These are phyloP conservation scores for Ceriagrion tenellum DNA, from an alignment of 2,888 invertebrate genomes.

Conservation along the genomic window DNA sequence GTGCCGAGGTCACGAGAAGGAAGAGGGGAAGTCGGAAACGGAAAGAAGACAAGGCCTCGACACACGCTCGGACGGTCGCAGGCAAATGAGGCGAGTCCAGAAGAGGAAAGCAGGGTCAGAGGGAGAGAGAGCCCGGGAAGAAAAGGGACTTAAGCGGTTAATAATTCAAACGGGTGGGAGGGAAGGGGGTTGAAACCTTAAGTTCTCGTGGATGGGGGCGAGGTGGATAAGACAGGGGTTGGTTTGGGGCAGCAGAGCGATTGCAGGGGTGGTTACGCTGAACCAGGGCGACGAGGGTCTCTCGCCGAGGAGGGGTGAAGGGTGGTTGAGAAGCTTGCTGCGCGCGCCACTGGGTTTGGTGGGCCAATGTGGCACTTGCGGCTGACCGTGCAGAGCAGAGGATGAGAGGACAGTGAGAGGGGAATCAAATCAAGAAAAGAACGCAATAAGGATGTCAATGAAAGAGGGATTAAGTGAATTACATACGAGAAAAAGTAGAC, in stretches of 20 bases:
- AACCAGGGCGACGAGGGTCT: not conserved
- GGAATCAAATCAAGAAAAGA: not conserved
- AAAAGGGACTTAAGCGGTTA: slow-evolving; percentile 37
- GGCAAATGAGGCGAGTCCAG: not conserved
- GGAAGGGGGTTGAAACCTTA: not conserved
- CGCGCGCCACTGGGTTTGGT: not conserved
- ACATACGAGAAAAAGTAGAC: not conserved
- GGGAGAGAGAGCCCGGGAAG: not conserved
- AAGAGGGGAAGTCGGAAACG: not conserved
- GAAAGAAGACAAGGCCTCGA: not conserved
- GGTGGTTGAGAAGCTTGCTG: not conserved
- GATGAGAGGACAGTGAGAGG: not conserved
- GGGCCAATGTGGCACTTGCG: not conserved
- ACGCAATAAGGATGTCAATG: not conserved
- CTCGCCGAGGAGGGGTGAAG: no score
- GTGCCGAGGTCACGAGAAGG: not conserved
- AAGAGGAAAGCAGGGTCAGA: not conserved
- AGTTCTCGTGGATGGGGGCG: not conserved
- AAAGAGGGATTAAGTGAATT: not conserved
- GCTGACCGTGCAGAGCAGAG: not conserved
- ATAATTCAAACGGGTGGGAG: slow-evolving; percentile 45
- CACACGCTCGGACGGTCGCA: not conserved
- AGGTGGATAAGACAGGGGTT: no score
- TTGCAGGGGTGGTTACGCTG: not conserved
- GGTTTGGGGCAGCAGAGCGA: not conserved